Evolutionary conservation across 2,888 invertebrate genomes (phyloP).

Genomic region (Saturnia pavonia): DNA sequence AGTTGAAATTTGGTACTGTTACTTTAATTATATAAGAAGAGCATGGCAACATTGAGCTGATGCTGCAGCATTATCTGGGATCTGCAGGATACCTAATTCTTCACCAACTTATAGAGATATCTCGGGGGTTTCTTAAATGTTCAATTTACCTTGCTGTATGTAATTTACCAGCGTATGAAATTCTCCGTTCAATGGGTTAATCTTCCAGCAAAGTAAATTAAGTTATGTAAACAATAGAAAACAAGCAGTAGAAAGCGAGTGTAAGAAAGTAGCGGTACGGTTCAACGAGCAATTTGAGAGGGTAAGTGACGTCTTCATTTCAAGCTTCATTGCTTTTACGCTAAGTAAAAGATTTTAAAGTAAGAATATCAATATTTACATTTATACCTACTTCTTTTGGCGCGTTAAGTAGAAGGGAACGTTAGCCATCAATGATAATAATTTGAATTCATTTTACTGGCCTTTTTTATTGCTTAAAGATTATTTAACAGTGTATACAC

Average conservation of each 20-base stretch:
- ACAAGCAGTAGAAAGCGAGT: neutral
- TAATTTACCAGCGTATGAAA: neutral
- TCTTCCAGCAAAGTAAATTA: neutral
- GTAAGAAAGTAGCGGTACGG: neutral
- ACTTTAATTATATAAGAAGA: too few relatives aligned
- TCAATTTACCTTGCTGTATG: neutral
- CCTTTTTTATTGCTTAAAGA: too few relatives aligned
- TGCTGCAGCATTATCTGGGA: too few relatives aligned
- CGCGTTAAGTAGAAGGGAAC: neutral
- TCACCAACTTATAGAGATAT: too few relatives aligned
- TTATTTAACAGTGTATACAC: too few relatives aligned
- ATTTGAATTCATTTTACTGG: too few relatives aligned
- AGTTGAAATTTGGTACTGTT: too few relatives aligned
- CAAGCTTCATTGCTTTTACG: conserved; percentile 6
- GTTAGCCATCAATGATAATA: neutral
- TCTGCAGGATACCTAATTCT: too few relatives aligned
- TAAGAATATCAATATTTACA: neutral
- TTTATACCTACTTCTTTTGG: neutral
- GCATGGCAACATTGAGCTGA: too few relatives aligned
- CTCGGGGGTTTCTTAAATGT: too few relatives aligned
- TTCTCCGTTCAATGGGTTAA: neutral
- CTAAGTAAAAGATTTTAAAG: conserved; percentile 4
- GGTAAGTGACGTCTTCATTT: neutral
- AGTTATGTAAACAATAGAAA: neutral
- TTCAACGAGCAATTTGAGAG: conserved; percentile 7